These are phyloP conservation scores for Amphilophus citrinellus DNA, from an alignment of 2,113 vertebrate genomes.

Conservation along the genomic window DNA sequence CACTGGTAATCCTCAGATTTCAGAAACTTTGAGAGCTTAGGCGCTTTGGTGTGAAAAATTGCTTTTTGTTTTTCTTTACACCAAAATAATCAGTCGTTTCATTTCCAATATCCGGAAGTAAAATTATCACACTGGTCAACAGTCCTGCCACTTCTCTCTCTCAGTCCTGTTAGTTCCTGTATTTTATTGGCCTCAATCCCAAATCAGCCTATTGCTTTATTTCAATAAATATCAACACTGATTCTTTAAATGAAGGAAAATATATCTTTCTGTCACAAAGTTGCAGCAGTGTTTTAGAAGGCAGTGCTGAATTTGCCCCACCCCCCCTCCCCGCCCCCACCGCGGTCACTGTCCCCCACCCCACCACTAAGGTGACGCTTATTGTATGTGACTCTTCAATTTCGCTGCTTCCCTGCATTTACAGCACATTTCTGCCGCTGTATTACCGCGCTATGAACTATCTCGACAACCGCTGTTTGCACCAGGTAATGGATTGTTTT, in stretches of 20 bases:
- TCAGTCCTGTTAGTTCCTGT: neutral
- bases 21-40: neutral
- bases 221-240: neutral
- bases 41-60: no score
- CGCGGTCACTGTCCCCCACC: slow-evolving; percentile 48
- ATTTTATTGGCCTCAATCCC: neutral
- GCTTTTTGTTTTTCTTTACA: neutral
- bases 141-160: neutral
- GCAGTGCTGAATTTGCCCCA: slow-evolving; percentile 4
- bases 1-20: neutral
- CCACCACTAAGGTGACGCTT: slow-evolving; percentile 69
- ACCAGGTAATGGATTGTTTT: slow-evolving; percentile 80
- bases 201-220: neutral
- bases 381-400: slow-evolving; percentile 85
- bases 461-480: slow-evolving; percentile 75
- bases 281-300: slow-evolving; percentile 48
- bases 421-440: slow-evolving; percentile 78
- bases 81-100: neutral
- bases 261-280: neutral
- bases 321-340: neutral
- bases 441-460: slow-evolving; percentile 75
- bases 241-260: neutral
- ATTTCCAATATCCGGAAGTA: neutral
- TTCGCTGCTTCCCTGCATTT: slow-evolving; percentile 82
- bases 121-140: neutral